These are phyloP conservation scores for Chaunax sp. DNA, from an alignment of 2,797 vertebrate genomes.

Conservation along the genomic window DNA sequence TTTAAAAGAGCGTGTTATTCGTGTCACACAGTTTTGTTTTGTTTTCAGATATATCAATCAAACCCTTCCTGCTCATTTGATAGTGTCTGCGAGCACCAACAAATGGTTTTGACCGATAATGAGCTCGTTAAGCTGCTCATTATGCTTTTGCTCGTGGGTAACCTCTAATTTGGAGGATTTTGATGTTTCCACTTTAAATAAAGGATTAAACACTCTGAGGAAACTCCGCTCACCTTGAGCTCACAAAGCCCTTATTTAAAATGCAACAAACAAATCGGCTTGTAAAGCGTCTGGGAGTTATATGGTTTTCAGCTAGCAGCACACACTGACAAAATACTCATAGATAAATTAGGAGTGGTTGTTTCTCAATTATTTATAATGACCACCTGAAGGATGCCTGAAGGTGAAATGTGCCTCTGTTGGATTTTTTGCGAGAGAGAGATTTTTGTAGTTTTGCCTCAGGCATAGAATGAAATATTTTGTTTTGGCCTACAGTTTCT, in stretches of 20 bases:
- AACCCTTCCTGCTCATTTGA: neutral
- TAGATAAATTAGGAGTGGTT: conserved; percentile 36
- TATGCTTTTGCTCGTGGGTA: neutral
- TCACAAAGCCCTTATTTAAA: neutral
- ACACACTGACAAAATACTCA: conserved; percentile 17
- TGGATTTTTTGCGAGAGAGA: conserved; percentile 17
- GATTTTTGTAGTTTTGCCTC: conserved; percentile 30
- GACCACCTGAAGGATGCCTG: conserved; percentile 32
- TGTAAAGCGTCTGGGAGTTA: neutral
- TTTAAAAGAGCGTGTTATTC: neutral
- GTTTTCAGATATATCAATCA: neutral
- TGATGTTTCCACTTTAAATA: neutral
- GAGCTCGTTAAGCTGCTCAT: conserved; percentile 3
- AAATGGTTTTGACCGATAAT: neutral
- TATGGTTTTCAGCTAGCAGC: neutral
- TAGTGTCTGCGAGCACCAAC: neutral
- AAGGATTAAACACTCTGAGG: conserved; percentile 1
- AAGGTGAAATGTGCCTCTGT: conserved; percentile 32
- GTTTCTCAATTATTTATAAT: conserved; percentile 51
- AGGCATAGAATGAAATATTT: conserved; percentile 23
- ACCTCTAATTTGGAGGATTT: conserved; percentile 8
- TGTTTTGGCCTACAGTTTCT: conserved; percentile 28
- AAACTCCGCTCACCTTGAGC: conserved; percentile 6
- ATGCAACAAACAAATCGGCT: neutral
- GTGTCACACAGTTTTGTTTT: neutral